A percentile compares a stretch with the other conserved stretches of the same genome.
These are phyloP conservation scores for Arnoldichthys spilopterus DNA, from an alignment of 2,797 vertebrate species.

Conservation along the genomic window DNA sequence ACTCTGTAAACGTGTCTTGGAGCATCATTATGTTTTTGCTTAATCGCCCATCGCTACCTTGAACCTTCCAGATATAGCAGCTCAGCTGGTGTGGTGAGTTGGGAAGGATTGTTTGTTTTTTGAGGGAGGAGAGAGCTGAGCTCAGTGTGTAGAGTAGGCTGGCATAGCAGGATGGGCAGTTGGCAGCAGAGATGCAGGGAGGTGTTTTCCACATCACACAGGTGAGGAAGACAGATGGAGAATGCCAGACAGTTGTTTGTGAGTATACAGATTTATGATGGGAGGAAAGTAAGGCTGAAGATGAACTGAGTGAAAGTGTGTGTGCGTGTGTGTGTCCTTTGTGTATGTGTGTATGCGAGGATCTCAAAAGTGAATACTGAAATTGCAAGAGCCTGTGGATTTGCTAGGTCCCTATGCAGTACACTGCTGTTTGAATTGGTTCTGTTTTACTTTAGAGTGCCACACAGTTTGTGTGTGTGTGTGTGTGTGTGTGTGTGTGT, in stretches of 20 bases:
- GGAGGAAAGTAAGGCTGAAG: conserved; percentile 71
- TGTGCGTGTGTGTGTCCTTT: conserved; percentile 20
- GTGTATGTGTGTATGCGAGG: conserved; percentile 24
- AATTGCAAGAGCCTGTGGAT: conserved; percentile 62
- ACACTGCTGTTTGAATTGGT: conserved; percentile 69
- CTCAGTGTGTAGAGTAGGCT: conserved; percentile 59
- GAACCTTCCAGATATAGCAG: neutral
- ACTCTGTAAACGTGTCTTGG: neutral
- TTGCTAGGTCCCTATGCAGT: conserved; percentile 65
- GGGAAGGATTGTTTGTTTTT: neutral
- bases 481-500: conserved; percentile 58
- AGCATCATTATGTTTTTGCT: neutral
- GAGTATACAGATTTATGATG: conserved; percentile 83
- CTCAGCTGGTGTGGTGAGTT: neutral
- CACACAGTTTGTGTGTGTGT: conserved; percentile 55
- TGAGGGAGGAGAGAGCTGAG: neutral
- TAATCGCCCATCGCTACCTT: neutral
- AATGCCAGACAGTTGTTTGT: conserved; percentile 80
- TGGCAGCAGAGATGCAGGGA: conserved; percentile 73
- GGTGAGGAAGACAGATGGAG: conserved; percentile 81
- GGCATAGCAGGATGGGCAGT: conserved; percentile 61
- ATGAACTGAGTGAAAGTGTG: conserved; percentile 59
- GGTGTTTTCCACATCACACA: conserved; percentile 74
- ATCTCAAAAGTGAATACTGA: conserved; percentile 63
- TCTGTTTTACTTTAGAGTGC: conserved; percentile 63